A percentile compares a stretch with the other conserved stretches of the same genome.
Conservation (phyloP, 1,140 invertebrate genomes). For the Antheraea pernyi region DNA sequence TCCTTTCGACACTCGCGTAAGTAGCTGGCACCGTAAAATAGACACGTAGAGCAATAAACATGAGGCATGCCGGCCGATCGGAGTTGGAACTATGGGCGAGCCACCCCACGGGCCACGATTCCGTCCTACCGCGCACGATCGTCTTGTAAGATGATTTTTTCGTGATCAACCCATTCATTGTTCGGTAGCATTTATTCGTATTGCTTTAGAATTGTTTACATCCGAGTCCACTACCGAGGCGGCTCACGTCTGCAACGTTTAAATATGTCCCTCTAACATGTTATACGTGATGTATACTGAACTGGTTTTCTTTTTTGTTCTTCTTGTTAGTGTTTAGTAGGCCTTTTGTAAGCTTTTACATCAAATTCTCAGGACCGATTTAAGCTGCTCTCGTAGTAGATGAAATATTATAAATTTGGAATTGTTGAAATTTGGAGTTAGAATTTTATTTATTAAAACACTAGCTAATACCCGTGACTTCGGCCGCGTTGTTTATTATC, state of each 20-base stretch:
- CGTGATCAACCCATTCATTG: slow-evolving; percentile 73
- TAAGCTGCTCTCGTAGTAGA: too few species aligned
- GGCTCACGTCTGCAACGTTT: slow-evolving; percentile 11
- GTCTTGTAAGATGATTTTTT: slow-evolving; percentile 74
- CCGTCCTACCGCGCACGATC: slow-evolving; percentile 66
- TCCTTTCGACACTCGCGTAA: background rate
- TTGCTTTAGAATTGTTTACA: slow-evolving; percentile 70
- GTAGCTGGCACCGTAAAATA: background rate
- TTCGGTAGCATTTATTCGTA: slow-evolving; percentile 67
- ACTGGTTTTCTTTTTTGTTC: too few species aligned
- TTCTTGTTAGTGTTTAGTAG: background rate
- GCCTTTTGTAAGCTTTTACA: too few species aligned
- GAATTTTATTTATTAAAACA: too few species aligned
- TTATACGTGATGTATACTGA: slow-evolving; percentile 8
- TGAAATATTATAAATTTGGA: too few species aligned
- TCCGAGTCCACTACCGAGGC: slow-evolving; percentile 17
- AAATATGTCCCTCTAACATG: slow-evolving; percentile 9
- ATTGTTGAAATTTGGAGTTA: too few species aligned
- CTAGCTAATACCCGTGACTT: too few species aligned
- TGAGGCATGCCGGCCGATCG: slow-evolving; percentile 6
- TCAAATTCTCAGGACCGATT: too few species aligned
- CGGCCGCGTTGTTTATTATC: too few species aligned
- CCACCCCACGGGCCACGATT: slow-evolving; percentile 54
- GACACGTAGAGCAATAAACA: slow-evolving; percentile 1
- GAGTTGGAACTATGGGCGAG: slow-evolving; percentile 1